phyloP scores from a whole-genome alignment of 2,888 invertebrate genomes.

The Deroplatys truncata region DNA sequence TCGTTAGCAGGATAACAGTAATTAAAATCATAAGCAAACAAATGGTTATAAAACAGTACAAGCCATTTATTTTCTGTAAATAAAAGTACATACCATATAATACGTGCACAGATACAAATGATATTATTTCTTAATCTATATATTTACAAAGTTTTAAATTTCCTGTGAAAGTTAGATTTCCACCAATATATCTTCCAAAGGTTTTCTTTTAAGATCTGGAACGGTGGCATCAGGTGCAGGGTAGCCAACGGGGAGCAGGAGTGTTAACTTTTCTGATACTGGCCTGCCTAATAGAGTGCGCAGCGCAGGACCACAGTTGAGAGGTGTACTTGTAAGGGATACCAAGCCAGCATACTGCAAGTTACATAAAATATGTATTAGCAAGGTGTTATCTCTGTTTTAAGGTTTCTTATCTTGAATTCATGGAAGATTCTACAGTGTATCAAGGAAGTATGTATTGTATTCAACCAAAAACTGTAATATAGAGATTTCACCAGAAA shows the following conservation, averaged over 20 bases:
- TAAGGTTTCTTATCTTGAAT: too few relatives aligned
- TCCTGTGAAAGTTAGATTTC: constrained; percentile 45
- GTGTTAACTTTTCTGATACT: constrained; percentile 70
- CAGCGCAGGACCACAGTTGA: constrained; percentile 83
- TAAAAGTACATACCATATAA: background rate
- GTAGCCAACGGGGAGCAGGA: constrained; percentile 83
- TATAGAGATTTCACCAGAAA: too few relatives aligned
- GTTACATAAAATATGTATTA: constrained; percentile 26
- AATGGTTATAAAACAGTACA: background rate
- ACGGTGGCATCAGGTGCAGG: constrained; percentile 72
- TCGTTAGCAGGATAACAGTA: too few relatives aligned
- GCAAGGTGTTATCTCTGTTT: background rate
- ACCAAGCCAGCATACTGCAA: constrained; percentile 77
- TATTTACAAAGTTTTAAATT: background rate
- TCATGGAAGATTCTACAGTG: too few relatives aligned
- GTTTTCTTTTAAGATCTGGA: constrained; percentile 71
- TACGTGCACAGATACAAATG: constrained; percentile 44
- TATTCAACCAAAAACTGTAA: too few relatives aligned
- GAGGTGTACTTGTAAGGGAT: constrained; percentile 83
- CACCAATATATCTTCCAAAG: constrained; percentile 67
- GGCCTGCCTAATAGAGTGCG: constrained; percentile 73
- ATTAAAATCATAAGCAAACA: background rate
- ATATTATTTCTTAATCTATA: background rate
- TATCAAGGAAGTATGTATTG: too few relatives aligned
- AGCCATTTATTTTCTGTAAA: background rate